These are phyloP conservation scores for Gallinago paraguaiae DNA, from an alignment of 2,113 vertebrate genomes.

Conservation along the genomic window DNA sequence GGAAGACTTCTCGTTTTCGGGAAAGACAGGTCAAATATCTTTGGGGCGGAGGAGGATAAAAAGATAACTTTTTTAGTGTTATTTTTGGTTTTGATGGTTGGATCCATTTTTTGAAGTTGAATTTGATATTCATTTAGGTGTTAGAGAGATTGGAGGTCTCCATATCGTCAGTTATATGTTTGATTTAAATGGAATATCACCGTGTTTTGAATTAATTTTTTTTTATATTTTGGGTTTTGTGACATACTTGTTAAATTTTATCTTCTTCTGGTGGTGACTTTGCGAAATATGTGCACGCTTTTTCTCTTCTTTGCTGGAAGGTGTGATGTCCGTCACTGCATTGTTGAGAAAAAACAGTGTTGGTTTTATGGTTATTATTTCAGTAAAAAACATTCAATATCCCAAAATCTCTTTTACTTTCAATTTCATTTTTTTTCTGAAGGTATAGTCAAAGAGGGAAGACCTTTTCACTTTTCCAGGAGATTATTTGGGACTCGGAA, in stretches of 20 bases:
- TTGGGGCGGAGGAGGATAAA: neutral
- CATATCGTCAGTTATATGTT: neutral
- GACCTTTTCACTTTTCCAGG: neutral
- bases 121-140: neutral
- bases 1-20: neutral
- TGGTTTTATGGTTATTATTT: neutral
- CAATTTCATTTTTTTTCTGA: neutral
- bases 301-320: neutral
- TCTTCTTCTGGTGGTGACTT: neutral
- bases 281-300: neutral
- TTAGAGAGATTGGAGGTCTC: neutral
- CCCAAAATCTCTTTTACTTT: neutral
- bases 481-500: neutral
- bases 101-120: neutral
- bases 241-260: neutral
- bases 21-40: neutral
- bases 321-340: slow-evolving; percentile 11
- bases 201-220: neutral
- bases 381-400: neutral
- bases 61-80: neutral
- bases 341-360: neutral
- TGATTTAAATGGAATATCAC: neutral
- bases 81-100: neutral
- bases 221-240: neutral
- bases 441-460: neutral